Evolutionary conservation across 2,888 invertebrate species (phyloP).

Genomic region (Drosophila lutescens): DNA sequence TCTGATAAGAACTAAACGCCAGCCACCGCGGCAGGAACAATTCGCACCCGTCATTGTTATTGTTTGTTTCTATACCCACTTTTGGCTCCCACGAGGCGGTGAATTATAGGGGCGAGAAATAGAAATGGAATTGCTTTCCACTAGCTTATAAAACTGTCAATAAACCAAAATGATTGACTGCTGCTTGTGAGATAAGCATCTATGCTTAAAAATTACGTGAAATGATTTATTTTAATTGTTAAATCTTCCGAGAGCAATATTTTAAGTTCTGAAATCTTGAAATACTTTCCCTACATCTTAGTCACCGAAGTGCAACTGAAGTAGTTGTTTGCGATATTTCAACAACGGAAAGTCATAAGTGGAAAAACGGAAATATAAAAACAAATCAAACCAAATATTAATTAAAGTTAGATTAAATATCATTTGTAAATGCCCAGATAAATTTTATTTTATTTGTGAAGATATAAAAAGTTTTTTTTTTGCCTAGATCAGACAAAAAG

Average conservation of each 20-base stretch:
- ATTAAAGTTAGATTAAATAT: too few relatives aligned
- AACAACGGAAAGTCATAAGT: too few relatives aligned
- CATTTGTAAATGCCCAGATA: too few relatives aligned
- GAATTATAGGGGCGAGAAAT: neutral
- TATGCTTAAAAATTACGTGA: neutral
- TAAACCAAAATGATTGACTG: neutral
- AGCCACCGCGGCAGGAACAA: conserved; percentile 7
- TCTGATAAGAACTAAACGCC: conserved; percentile 26
- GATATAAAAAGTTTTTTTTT: neutral
- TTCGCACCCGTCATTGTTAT: conserved; percentile 39
- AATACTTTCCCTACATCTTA: neutral
- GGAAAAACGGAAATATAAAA: too few relatives aligned
- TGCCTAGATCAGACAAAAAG: neutral
- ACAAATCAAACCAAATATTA: too few relatives aligned
- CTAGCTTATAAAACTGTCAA: neutral
- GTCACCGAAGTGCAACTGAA: too few relatives aligned
- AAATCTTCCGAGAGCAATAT: neutral
- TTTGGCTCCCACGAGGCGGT: neutral
- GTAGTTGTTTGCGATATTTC: too few relatives aligned
- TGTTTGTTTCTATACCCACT: conserved; percentile 23
- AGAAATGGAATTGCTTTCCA: neutral
- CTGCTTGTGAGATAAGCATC: conserved; percentile 4
- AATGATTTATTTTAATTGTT: neutral
- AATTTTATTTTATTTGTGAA: neutral
- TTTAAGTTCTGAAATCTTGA: neutral